Base-by-base conservation (phyloP, 1,140 invertebrate species). In the Trypoxylus dichotomus region DNA sequence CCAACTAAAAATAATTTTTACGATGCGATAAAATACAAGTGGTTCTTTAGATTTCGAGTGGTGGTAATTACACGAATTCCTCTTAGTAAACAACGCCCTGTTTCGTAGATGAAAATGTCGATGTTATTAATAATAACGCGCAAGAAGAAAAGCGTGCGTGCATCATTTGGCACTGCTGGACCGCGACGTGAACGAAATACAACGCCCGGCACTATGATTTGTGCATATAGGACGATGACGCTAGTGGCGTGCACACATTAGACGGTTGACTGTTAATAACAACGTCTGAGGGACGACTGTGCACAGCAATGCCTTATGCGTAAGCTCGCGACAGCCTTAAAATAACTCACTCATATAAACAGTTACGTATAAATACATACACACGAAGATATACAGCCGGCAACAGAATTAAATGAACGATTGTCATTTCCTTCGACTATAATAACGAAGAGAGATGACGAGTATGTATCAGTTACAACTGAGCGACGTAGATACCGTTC, bases 321-420 rank as follows among this genome's bases (percentile, higher is more conserved):
- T 79, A 79, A 68, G 76, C 58, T 77, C 79, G 79, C 76, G 63
- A 79, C 72, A 73, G 76, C 77, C 79, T 79, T 71, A 80, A 80
- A 80, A 78, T 78, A 80, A 78, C 79, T 78, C 79, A 80, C 77
- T 76, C 75, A 80, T 76, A 78, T 80, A 78, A 76, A 71, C 76
- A 73, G 76, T 77, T 77, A 80, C 79, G 77, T 80, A 80, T 78
- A 68, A 76, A 75, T 74, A 68, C 54, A 73, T 77, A 73, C 47
- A 72, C 60, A 63, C 19, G 60, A 63, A 27, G 60, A 63, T 27
- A 63, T 27, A 27, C 60, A 41, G 76, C 37, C 25, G 76, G 63
- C 25, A 21, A 27, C 25, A 19, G 25, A 63, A 63, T 63, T 63
- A 63, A 21, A 27, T 63, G 21, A 24, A 63, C 21, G 60, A 63